Base-by-base conservation (phyloP, 1,140 invertebrate species). In the Pteromalus puparum region DNA sequence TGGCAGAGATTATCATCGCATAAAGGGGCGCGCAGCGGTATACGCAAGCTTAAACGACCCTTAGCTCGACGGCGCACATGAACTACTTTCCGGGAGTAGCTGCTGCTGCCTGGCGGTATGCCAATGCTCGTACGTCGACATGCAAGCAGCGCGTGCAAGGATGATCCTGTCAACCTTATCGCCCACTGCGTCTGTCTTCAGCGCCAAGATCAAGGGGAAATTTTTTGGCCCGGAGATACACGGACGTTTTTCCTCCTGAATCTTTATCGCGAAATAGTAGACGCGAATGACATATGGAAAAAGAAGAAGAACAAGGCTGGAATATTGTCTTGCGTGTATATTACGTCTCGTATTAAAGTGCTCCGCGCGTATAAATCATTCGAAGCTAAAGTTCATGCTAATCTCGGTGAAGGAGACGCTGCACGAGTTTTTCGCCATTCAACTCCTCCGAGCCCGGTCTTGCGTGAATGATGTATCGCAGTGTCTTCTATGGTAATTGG, bases 141-240 rank as follows among this genome's bases (percentile, higher is more conserved):
- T 67, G 65, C 65, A 18, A 26, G 65, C 65, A 48, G 46, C 18
- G 24, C 65, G 21, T 67, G 24, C 65, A 26, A 67, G 65, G 65
- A n/a, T 12, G 67, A 70, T 70, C 26, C 67, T 30, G 67, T 70
- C 67, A 28, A 70, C 26, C 67, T 70, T 70, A 30, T 70, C 28
- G 24, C 0, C 5, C 26, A 7, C 9, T 7, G 61, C 61, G 21
- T 74, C 15, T 10, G 21, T n/a, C 72, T n/a, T 21, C 18, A 5
- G 15, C 28, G 72, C 30, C 72, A 74, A 74, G 72, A 74, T 74
- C 72, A 74, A 74, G 72, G 34, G 21, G 34, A 74, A 74, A 15
- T 18, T 26, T 70, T 70, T 26, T n/a, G 10, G 12, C 68, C 21
- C 26, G 4, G 15, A 70, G 24, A 61, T 61, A 6, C 18, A n/a